phyloP scores from a whole-genome alignment of 2,888 invertebrate species.

The Heliconius erato region DNA sequence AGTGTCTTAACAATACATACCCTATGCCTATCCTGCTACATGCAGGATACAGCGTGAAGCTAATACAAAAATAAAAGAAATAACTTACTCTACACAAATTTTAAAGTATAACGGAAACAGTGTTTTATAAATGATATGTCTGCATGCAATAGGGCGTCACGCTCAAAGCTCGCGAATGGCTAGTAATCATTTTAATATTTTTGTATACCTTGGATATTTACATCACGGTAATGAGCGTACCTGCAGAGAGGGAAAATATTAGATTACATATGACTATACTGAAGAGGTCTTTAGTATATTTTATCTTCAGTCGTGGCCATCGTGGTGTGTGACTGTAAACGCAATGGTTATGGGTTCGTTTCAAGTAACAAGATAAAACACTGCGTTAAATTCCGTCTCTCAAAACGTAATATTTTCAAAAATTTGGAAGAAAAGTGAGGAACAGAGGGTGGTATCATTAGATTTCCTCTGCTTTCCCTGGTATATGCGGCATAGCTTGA shows the following conservation, averaged over 20 bases:
- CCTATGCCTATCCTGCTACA: too few relatives aligned
- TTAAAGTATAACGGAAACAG: conserved; percentile 32
- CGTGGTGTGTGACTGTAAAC: too few relatives aligned
- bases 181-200: conserved; percentile 35
- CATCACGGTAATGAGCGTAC: neutral
- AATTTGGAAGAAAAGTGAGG: neutral
- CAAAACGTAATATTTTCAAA: neutral
- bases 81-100: neutral
- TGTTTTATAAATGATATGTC: conserved; percentile 18
- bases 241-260: neutral
- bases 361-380: neutral
- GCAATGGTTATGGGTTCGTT: too few relatives aligned
- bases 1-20: too few relatives aligned
- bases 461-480: too few relatives aligned
- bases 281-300: neutral
- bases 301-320: neutral
- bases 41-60: too few relatives aligned
- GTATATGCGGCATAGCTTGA: too few relatives aligned
- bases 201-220: neutral
- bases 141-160: conserved; percentile 41
- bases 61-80: too few relatives aligned
- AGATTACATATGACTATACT: neutral
- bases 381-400: neutral
- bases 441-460: too few relatives aligned
- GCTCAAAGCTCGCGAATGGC: conserved; percentile 31